Evolutionary conservation across 2,888 invertebrate genomes (phyloP), one percentile per base, ranked within the genome.

Genomic region (Lagria hirta): DNA sequence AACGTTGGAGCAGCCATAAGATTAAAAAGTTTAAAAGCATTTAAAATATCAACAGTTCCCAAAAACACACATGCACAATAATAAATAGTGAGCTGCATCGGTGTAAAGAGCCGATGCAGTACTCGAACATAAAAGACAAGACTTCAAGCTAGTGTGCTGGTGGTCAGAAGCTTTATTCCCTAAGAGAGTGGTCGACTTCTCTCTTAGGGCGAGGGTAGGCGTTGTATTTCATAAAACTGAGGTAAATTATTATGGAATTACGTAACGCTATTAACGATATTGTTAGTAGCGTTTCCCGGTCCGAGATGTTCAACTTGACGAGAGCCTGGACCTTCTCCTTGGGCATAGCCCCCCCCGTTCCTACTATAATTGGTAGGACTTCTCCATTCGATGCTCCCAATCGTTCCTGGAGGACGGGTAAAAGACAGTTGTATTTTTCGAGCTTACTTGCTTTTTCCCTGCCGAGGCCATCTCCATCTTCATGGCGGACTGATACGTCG

Each of bases 311-410:
- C 1, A 65, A 43, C 22, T 43, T 41, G 2, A 23, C 22, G 1
- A 65, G 49, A 12, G 48, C 41, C 1, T 11, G 3, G 8, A 56
- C 17, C 14, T 64, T 68, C 32, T 49, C 36, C 47, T 37, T 56
- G 22, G 65, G 64, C 45, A 66, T 44, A 6, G 61, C 60, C 7
- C 64, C 64, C 45, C 64, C 47, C 24, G 64, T 62, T 4, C 66
- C 64, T 11, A 66, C 55, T 29, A 66, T 61, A 3, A 65, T 52
- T 0, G 65, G 65, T 32, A 64, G 49, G 27, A 64, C 62, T 24
- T 51, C 37, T 0, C 50, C 54, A 24, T 18, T 23, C 4, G 26
- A 3, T 0, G 41, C 53, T n/a, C n/a, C n/a, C n/a, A n/a, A n/a
- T n/a, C n/a, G n/a, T n/a, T n/a, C n/a, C 32, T 40, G 48, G 8